These are phyloP conservation scores for Xestobium rufovillosum DNA, from an alignment of 2,888 invertebrate species.

Conservation along the genomic window DNA sequence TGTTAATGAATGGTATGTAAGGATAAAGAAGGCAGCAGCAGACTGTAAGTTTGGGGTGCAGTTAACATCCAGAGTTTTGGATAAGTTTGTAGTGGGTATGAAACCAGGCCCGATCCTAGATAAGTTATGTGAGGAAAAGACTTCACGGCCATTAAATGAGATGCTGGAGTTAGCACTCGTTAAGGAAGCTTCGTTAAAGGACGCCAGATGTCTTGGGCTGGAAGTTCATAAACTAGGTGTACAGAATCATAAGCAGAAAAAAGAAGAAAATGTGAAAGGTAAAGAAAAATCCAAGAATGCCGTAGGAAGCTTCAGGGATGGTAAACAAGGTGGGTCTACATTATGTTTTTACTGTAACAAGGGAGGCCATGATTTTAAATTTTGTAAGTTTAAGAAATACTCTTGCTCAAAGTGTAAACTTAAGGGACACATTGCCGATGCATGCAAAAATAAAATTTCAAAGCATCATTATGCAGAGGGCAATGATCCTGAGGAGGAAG, in stretches of 20 bases:
- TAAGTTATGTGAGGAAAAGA: slow-evolving; percentile 10
- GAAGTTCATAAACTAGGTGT: no score
- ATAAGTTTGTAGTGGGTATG: slow-evolving; percentile 15
- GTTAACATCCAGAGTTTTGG: slow-evolving; percentile 7
- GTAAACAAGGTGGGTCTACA: no score
- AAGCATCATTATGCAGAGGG: no score
- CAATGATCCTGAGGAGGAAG: no score
- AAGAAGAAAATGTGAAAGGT: no score
- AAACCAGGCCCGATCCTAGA: slow-evolving; percentile 12
- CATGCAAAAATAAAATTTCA: slow-evolving; percentile 8
- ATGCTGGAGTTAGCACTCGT: slow-evolving; percentile 7
- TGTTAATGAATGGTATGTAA: slow-evolving; percentile 19
- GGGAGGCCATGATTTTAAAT: slow-evolving; percentile 16
- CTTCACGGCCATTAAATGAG: slow-evolving; percentile 7
- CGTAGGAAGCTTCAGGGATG: no score
- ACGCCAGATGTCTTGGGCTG: slow-evolving; percentile 5
- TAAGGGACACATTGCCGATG: slow-evolving; percentile 14
- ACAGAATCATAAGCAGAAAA: no score
- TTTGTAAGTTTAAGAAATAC: slow-evolving; percentile 16
- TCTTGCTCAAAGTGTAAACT: slow-evolving; percentile 15
- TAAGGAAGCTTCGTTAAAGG: slow-evolving; percentile 10
- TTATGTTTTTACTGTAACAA: slow-evolving; percentile 12
- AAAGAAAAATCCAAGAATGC: no score
- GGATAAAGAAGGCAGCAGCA: slow-evolving; percentile 19
- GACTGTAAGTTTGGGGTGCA: slow-evolving; percentile 21